Evolutionary conservation across 2,113 vertebrate genomes (phyloP).

Genomic region (Danionella cerebrum): DNA sequence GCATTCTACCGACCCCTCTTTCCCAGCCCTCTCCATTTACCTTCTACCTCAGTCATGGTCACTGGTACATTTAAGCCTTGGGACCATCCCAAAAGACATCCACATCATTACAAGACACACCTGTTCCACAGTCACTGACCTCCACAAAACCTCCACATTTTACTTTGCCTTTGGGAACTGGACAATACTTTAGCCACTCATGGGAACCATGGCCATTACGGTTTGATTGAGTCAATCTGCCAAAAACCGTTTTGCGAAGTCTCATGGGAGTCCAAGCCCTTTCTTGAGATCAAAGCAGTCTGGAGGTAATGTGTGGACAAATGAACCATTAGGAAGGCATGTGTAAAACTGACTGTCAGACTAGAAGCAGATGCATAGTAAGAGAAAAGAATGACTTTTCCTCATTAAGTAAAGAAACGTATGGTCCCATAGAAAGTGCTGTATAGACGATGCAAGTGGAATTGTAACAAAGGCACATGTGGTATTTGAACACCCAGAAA

Average conservation of each 20-base stretch:
- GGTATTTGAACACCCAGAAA: slow-evolving; percentile 40
- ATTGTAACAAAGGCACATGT: slow-evolving; percentile 45
- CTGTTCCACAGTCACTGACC: slow-evolving; percentile 41
- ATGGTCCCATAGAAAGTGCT: slow-evolving; percentile 36
- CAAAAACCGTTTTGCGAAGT: slow-evolving; percentile 23
- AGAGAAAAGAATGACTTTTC: neutral
- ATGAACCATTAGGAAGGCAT: slow-evolving; percentile 40
- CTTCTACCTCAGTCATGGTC: neutral
- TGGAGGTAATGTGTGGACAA: slow-evolving; percentile 24
- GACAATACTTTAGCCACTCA: slow-evolving; percentile 27
- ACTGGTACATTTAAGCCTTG: neutral
- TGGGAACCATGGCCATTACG: slow-evolving; percentile 30
- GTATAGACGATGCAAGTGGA: slow-evolving; percentile 31
- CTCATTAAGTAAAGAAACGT: slow-evolving; percentile 46
- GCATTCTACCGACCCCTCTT: slow-evolving; percentile 7
- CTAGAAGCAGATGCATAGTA: neutral
- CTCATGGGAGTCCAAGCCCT: slow-evolving; percentile 39
- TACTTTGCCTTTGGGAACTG: slow-evolving; percentile 13
- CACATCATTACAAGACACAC: slow-evolving; percentile 29
- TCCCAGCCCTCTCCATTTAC: neutral
- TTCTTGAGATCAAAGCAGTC: slow-evolving; percentile 44
- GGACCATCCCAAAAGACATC: neutral
- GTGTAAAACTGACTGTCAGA: slow-evolving; percentile 36
- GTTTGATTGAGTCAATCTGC: slow-evolving; percentile 39
- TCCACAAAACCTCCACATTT: slow-evolving; percentile 38